These are phyloP conservation scores for Trichogramma pretiosum DNA, from an alignment of 1,140 invertebrate species.

Conservation along the genomic window DNA sequence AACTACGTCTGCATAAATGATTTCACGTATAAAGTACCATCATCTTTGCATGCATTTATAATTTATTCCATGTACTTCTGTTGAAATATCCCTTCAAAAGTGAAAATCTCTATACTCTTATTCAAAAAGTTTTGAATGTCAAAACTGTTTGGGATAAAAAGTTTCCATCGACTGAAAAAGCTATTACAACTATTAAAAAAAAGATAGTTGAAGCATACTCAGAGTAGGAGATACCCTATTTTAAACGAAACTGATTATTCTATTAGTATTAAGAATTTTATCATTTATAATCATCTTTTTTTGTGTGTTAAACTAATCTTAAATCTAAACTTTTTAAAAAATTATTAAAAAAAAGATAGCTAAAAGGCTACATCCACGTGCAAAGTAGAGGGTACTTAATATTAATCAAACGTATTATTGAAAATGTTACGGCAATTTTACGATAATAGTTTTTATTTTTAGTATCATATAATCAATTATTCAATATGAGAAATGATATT, in stretches of 20 bases:
- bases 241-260: too few relatives aligned
- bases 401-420: too few relatives aligned
- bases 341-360: too few relatives aligned
- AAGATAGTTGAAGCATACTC: neutral
- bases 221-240: too few relatives aligned
- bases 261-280: neutral
- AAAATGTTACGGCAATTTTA: too few relatives aligned
- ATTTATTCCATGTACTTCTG: constrained; percentile 19
- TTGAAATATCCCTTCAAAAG: constrained; percentile 20
- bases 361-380: too few relatives aligned
- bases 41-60: constrained; percentile 13
- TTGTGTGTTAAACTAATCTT: too few relatives aligned
- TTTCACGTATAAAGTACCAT: constrained; percentile 15
- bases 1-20: constrained; percentile 16
- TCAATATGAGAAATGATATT: too few relatives aligned
- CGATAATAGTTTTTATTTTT: too few relatives aligned
- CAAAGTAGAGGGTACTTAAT: too few relatives aligned
- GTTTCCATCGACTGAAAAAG: neutral
- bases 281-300: neutral
- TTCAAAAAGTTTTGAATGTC: constrained; percentile 19
- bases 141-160: neutral
- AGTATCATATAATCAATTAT: too few relatives aligned
- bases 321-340: too few relatives aligned
- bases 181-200: neutral
- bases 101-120: constrained; percentile 20